These are phyloP conservation scores for Popillia japonica DNA, from an alignment of 1,140 invertebrate genomes.

Conservation along the genomic window DNA sequence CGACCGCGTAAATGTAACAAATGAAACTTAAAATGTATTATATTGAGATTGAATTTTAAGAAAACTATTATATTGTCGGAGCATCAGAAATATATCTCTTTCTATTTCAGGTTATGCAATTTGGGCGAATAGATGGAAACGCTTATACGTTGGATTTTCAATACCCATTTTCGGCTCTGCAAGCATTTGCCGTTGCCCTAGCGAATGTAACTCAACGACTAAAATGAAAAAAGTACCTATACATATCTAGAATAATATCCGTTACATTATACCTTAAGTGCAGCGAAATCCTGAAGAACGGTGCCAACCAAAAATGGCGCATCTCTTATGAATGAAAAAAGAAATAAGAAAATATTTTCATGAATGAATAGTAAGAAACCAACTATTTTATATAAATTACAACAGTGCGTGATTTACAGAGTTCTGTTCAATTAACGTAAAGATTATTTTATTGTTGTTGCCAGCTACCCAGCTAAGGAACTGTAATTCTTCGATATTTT, in stretches of 20 bases:
- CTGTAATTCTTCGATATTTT: not conserved
- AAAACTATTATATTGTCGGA: too few relatives aligned
- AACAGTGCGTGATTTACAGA: constrained; percentile 1
- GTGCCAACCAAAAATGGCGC: constrained; percentile 21
- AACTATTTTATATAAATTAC: constrained; percentile 30
- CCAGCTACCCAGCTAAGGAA: not conserved
- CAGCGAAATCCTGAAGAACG: constrained; percentile 5
- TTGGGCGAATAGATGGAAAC: constrained; percentile 97
- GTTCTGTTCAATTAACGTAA: not conserved
- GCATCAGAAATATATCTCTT: not conserved
- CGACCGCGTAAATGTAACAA: too few relatives aligned
- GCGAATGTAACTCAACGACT: constrained; percentile 98
- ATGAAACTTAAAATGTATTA: too few relatives aligned
- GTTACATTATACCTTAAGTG: not conserved
- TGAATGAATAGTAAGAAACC: constrained; percentile 17
- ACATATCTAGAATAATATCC: constrained; percentile 35
- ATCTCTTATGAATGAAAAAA: constrained; percentile 22
- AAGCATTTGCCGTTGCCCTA: constrained; percentile 97
- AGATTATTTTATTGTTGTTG: not conserved
- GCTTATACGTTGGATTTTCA: constrained; percentile 99
- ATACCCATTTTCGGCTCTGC: constrained; percentile 97
- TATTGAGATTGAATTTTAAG: too few relatives aligned
- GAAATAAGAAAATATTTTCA: constrained; percentile 22
- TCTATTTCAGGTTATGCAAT: constrained; percentile 92
- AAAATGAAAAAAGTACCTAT: constrained; percentile 73